These are phyloP conservation scores for Pseudachorutes palmiensis DNA, from an alignment of 1,140 invertebrate species.

Conservation along the genomic window DNA sequence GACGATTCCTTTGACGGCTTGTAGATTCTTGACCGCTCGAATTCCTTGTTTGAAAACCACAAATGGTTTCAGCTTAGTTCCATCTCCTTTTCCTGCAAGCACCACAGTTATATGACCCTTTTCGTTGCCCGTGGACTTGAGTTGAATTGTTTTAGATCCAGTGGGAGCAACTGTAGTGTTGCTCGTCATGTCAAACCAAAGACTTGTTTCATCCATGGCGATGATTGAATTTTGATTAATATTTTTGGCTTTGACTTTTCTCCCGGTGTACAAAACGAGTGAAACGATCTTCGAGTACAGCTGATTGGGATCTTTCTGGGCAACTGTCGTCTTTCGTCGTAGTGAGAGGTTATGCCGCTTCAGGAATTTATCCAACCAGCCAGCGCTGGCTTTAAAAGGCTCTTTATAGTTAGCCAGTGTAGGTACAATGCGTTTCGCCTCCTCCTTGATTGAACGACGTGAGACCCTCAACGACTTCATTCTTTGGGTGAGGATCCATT, in stretches of 20 bases:
- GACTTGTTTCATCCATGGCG: slow-evolving; percentile 13
- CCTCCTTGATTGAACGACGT: not conserved
- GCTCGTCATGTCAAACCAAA: slow-evolving; percentile 13
- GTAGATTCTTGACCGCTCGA: slow-evolving; percentile 30
- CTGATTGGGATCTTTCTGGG: slow-evolving; percentile 1
- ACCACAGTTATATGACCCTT: slow-evolving; percentile 39
- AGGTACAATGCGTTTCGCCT: not conserved
- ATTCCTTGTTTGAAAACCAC: slow-evolving; percentile 40
- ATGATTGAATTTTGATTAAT: not conserved
- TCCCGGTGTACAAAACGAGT: not conserved
- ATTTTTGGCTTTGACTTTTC: not conserved
- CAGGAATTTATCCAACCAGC: not conserved
- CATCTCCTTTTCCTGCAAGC: slow-evolving; percentile 34
- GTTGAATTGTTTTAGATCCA: slow-evolving; percentile 11
- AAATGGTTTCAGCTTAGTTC: slow-evolving; percentile 39
- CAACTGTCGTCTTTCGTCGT: not conserved
- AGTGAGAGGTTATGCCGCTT: not conserved
- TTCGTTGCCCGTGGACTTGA: slow-evolving; percentile 39
- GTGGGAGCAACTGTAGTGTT: slow-evolving; percentile 42
- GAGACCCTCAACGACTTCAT: not conserved
- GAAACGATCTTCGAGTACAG: not conserved
- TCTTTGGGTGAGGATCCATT: not conserved
- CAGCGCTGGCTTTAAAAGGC: not conserved
- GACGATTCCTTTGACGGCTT: slow-evolving; percentile 29
- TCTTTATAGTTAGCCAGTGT: not conserved